Conservation (phyloP, 2,888 invertebrate genomes). For the Sphaerophoria rueppellii region DNA sequence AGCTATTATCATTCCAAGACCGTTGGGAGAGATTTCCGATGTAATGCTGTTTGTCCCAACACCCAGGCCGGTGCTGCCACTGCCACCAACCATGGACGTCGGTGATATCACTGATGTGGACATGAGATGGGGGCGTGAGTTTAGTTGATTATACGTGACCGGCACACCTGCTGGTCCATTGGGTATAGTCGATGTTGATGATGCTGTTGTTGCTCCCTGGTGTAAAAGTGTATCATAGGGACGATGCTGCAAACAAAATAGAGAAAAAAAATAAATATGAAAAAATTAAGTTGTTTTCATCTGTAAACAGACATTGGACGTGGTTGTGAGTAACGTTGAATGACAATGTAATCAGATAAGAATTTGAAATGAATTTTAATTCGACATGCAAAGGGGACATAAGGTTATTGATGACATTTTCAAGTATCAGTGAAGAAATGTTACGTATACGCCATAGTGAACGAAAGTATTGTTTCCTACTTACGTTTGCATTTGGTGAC, state of each 20-base stretch:
- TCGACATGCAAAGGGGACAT: no score
- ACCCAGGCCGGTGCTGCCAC: conserved; percentile 74
- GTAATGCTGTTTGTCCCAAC: conserved; percentile 75
- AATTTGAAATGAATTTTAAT: no score
- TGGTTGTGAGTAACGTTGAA: no score
- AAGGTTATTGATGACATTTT: no score
- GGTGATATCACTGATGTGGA: conserved; percentile 77
- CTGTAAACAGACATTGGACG: background rate
- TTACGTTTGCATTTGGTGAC: conserved; percentile 82
- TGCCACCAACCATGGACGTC: conserved; percentile 75
- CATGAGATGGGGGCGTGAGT: conserved; percentile 79
- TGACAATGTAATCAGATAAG: no score
- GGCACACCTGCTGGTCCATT: conserved; percentile 75
- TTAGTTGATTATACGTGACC: conserved; percentile 81
- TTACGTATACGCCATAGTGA: background rate
- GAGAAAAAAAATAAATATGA: conserved; percentile 33
- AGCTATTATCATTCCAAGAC: conserved; percentile 76
- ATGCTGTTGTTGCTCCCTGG: conserved; percentile 60
- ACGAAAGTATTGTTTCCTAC: conserved; percentile 74
- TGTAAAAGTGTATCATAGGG: conserved; percentile 65
- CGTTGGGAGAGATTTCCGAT: conserved; percentile 52
- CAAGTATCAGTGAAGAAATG: no score
- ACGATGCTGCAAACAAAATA: conserved; percentile 53
- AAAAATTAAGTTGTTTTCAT: conserved; percentile 49
- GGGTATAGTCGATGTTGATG: conserved; percentile 60